A percentile compares a stretch with the other conserved stretches of the same genome.
phyloP scores from a whole-genome alignment of 1,140 invertebrate genomes.

The Polypedilum pembai region DNA sequence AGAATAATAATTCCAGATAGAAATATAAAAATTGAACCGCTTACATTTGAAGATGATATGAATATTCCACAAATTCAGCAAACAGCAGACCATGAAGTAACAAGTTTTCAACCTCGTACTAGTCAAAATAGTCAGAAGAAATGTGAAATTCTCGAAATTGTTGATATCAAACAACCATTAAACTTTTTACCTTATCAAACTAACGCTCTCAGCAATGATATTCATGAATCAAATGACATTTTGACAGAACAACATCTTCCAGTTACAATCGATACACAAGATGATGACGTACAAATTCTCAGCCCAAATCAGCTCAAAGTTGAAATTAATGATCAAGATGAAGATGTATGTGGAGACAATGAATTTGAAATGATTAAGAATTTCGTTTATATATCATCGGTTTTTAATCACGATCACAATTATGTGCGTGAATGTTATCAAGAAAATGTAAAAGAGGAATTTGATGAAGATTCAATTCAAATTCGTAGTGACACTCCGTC shows the following conservation, averaged over 20 bases:
- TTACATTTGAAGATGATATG: not conserved
- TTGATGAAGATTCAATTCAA: not conserved
- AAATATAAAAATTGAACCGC: conserved; percentile 3
- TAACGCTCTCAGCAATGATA: not conserved
- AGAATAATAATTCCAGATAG: not conserved
- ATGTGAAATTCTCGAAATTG: conserved; percentile 16
- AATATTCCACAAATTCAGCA: not conserved
- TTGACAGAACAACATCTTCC: not conserved
- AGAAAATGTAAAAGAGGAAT: not conserved
- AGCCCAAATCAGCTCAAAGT: not conserved
- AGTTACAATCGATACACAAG: not conserved
- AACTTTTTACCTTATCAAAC: not conserved
- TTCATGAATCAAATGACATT: not conserved
- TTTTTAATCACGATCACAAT: not conserved
- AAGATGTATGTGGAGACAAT: not conserved
- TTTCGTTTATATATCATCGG: not conserved
- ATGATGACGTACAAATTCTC: not conserved
- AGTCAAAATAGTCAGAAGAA: not conserved
- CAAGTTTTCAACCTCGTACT: not conserved
- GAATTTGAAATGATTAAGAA: not conserved
- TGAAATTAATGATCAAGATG: not conserved
- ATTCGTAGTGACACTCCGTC: not conserved
- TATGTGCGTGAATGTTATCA: not conserved
- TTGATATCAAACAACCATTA: not conserved
- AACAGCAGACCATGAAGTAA: not conserved